Evolutionary conservation across 2,888 invertebrate genomes (phyloP).

Genomic region (Dynastes hyllus): DNA sequence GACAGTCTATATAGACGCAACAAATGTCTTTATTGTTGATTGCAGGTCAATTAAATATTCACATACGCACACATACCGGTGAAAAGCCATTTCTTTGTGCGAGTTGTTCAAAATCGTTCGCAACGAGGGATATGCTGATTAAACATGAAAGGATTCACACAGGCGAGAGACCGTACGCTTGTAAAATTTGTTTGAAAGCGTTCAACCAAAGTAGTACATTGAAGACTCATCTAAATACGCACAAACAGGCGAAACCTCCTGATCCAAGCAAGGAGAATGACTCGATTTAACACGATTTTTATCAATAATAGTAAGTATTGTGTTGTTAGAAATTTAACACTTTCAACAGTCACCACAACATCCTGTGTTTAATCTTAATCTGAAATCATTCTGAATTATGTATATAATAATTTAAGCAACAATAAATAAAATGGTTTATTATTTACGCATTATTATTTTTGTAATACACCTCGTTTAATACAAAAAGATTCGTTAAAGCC

Average conservation of each 20-base stretch:
- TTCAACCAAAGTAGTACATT: slow-evolving; percentile 66
- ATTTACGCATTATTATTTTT: too few species aligned
- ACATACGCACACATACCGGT: slow-evolving; percentile 65
- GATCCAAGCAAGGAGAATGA: not conserved
- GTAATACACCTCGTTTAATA: too few species aligned
- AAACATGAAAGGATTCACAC: slow-evolving; percentile 66
- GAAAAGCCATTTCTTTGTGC: slow-evolving; percentile 65
- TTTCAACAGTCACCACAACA: too few species aligned
- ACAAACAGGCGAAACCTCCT: slow-evolving; percentile 14
- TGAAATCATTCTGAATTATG: too few species aligned
- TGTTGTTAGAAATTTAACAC: too few species aligned
- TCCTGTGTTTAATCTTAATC: too few species aligned
- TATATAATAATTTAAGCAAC: too few species aligned
- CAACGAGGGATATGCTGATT: slow-evolving; percentile 62
- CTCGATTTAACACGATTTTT: too few species aligned
- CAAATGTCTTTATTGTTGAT: not conserved
- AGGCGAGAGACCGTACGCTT: slow-evolving; percentile 66
- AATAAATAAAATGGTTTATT: too few species aligned
- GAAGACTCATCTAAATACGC: slow-evolving; percentile 60
- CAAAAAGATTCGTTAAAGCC: not conserved
- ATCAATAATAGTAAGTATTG: too few species aligned
- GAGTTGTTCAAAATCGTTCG: slow-evolving; percentile 63
- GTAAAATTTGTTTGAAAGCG: slow-evolving; percentile 63
- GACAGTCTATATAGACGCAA: too few species aligned
- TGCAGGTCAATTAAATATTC: slow-evolving; percentile 64